Evolutionary conservation across 2,113 vertebrate species (phyloP).

Genomic region (Lutjanus erythropterus): DNA sequence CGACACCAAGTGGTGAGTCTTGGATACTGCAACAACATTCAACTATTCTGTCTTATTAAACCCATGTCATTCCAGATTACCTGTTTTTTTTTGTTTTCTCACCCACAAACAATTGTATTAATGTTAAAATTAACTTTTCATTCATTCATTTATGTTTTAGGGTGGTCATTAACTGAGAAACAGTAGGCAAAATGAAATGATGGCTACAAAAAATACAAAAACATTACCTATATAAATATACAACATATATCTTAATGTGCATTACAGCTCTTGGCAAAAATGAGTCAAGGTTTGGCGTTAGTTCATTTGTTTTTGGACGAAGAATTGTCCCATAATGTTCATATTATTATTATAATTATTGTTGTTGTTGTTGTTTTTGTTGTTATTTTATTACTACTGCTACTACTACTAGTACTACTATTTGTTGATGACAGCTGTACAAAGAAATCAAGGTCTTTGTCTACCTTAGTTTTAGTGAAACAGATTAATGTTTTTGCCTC

Average conservation of each 20-base stretch:
- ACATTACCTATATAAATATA: too few relatives aligned
- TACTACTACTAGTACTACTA: background rate
- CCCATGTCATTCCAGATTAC: background rate
- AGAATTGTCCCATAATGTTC: background rate
- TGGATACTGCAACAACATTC: slow-evolving; percentile 11
- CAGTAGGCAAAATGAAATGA: too few relatives aligned
- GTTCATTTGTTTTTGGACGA: background rate
- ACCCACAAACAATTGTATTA: background rate
- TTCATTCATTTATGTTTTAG: background rate
- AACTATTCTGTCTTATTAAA: too few relatives aligned
- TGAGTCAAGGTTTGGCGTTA: background rate
- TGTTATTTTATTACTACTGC: background rate
- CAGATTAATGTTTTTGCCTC: background rate
- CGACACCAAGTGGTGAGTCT: slow-evolving; percentile 40
- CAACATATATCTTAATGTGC: background rate
- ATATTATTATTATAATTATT: background rate
- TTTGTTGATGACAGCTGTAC: too few relatives aligned
- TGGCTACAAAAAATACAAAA: too few relatives aligned
- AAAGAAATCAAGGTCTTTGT: background rate
- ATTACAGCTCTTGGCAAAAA: background rate
- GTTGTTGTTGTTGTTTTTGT: too few relatives aligned
- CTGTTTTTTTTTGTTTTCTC: too few relatives aligned
- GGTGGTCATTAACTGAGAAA: too few relatives aligned
- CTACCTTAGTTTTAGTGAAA: background rate
- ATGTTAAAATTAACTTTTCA: background rate